Percentiles rank a stretch among this genome's conserved stretches.
Conservation (phyloP, 2,888 invertebrate genomes). For the Phortica okadai region DNA sequence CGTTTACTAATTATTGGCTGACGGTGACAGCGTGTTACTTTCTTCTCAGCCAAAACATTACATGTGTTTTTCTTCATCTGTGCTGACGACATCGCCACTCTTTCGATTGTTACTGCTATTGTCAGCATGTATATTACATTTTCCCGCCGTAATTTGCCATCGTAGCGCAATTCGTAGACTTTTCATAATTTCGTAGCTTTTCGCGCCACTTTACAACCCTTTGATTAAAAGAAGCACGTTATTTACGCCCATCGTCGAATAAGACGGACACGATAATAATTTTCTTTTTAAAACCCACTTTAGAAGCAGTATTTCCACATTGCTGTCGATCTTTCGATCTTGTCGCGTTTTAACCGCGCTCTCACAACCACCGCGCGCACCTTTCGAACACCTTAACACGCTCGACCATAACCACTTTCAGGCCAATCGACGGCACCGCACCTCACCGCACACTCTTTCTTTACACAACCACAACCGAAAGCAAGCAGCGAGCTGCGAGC, state of each 20-base stretch:
- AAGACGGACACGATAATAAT: neutral
- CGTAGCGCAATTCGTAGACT: neutral
- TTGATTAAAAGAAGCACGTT: conserved; percentile 30
- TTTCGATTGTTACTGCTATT: neutral
- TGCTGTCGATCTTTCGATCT: conserved; percentile 48
- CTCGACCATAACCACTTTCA: conserved; percentile 61
- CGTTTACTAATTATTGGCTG: conserved; percentile 1
- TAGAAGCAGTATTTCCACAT: conserved; percentile 70
- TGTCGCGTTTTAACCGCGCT: conserved; percentile 43
- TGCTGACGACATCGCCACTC: neutral
- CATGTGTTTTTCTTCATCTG: conserved; percentile 61
- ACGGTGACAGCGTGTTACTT: conserved; percentile 69
- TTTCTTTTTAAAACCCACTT: conserved; percentile 49
- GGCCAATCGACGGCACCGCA: conserved; percentile 37
- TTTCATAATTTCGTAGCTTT: neutral
- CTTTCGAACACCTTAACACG: conserved; percentile 8
- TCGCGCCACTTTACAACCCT: conserved; percentile 24
- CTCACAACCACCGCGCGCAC: conserved; percentile 5
- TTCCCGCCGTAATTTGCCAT: neutral
- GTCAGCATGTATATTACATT: neutral
- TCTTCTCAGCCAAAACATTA: conserved; percentile 61
- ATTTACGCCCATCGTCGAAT: conserved; percentile 19
- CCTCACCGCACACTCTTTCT: conserved; percentile 38
- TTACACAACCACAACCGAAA: conserved; percentile 44
- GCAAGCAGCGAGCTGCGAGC: conserved; percentile 36